phyloP scores from a whole-genome alignment of 1,140 invertebrate species.

The Drosophila oshimai region DNA sequence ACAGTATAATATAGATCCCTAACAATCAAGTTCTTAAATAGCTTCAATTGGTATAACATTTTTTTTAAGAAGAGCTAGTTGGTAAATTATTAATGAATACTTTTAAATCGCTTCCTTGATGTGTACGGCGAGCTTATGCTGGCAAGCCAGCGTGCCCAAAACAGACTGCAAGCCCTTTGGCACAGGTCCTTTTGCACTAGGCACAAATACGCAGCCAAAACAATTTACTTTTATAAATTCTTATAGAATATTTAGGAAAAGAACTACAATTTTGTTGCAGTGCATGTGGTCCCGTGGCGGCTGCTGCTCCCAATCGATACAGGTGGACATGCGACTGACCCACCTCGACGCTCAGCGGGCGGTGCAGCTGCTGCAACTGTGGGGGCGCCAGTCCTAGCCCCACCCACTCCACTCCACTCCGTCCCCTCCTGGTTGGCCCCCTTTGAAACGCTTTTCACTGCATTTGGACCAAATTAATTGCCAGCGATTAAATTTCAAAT shows the following conservation, averaged over 20 bases:
- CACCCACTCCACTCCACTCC: neutral
- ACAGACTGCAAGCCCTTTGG: no score
- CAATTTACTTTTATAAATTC: no score
- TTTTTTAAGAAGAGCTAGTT: no score
- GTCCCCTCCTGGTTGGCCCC: neutral
- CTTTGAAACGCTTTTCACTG: slow-evolving; percentile 30
- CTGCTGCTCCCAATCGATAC: slow-evolving; percentile 58
- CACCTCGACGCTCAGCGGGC: slow-evolving; percentile 69
- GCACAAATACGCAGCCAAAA: no score
- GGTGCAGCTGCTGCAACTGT: slow-evolving; percentile 52
- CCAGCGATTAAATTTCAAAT: slow-evolving; percentile 81
- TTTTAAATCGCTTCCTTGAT: no score
- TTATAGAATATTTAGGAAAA: neutral
- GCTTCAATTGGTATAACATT: no score
- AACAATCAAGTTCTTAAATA: no score
- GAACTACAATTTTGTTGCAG: neutral
- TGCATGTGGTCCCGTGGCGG: slow-evolving; percentile 27
- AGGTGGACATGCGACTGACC: slow-evolving; percentile 77
- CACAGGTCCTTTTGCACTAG: no score
- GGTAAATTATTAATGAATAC: no score
- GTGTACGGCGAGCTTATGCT: no score
- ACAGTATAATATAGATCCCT: no score
- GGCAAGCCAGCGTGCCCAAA: no score
- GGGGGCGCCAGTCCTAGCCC: slow-evolving; percentile 43
- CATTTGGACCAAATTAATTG: slow-evolving; percentile 77